Conservation (phyloP, 2,888 invertebrate species). For the Hemicrepidius hirtus region DNA sequence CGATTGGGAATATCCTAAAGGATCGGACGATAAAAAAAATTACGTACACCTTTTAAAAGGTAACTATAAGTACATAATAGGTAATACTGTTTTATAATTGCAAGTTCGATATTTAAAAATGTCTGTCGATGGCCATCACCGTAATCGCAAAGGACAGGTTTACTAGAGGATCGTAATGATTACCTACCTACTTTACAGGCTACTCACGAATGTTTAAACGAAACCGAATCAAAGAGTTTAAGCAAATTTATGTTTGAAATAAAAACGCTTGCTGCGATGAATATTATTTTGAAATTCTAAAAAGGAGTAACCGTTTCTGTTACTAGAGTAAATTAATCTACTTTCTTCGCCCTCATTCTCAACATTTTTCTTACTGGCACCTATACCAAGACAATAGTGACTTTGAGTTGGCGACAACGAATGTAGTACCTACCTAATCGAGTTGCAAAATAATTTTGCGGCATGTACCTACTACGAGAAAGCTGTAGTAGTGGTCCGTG, state of each 20-base stretch:
- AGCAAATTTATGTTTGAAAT: no score
- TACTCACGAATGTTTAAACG: no score
- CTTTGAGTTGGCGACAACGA: slow-evolving; percentile 34
- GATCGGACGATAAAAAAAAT: slow-evolving; percentile 94
- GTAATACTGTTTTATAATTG: no score
- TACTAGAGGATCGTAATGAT: no score
- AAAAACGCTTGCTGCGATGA: no score
- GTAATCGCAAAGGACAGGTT: neutral
- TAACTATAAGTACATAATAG: no score
- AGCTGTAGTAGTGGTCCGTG: neutral
- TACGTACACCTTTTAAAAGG: slow-evolving; percentile 92
- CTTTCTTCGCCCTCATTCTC: slow-evolving; percentile 35
- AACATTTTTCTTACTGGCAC: slow-evolving; percentile 6
- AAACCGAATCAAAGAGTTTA: no score
- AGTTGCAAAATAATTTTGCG: slow-evolving; percentile 8
- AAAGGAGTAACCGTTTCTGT: no score
- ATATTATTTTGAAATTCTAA: no score
- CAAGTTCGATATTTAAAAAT: neutral
- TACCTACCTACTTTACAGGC: no score
- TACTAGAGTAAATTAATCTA: neutral
- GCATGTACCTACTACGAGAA: slow-evolving; percentile 34
- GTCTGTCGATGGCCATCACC: slow-evolving; percentile 2
- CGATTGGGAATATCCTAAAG: slow-evolving; percentile 96
- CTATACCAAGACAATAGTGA: slow-evolving; percentile 32
- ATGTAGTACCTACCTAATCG: neutral